Evolutionary conservation across 2,888 invertebrate genomes (phyloP).

Genomic region (Podabrus alpinus): DNA sequence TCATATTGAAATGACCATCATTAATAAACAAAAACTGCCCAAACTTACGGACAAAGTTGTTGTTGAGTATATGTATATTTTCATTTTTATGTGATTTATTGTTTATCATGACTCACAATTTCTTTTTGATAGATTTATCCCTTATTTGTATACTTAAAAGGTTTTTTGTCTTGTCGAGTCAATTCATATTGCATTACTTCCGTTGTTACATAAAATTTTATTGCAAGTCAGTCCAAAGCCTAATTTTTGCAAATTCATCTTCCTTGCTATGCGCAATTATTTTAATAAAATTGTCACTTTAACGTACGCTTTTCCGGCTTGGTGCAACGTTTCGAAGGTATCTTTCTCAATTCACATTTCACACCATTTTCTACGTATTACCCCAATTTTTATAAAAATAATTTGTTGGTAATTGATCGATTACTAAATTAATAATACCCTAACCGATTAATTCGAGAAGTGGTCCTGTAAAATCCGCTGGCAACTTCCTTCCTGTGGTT

Average conservation of each 20-base stretch:
- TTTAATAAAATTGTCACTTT: too few species aligned
- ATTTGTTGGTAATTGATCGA: too few species aligned
- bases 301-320: too few species aligned
- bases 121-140: constrained; percentile 31
- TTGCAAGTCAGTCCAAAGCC: not conserved
- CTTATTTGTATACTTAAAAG: constrained; percentile 31
- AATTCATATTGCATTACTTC: constrained; percentile 5
- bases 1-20: constrained; percentile 49
- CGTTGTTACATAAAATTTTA: not conserved
- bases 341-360: too few species aligned
- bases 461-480: too few species aligned
- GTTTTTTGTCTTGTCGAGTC: constrained; percentile 29
- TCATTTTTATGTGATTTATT: constrained; percentile 32
- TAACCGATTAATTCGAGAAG: too few species aligned
- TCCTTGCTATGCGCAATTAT: too few species aligned
- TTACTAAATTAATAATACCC: too few species aligned
- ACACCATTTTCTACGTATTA: too few species aligned
- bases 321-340: too few species aligned
- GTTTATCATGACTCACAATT: constrained; percentile 30
- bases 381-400: too few species aligned
- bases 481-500: too few species aligned
- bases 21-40: constrained; percentile 23
- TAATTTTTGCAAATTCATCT: not conserved
- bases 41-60: constrained; percentile 12
- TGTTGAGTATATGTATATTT: constrained; percentile 31